Evolutionary conservation across 2,888 invertebrate genomes (phyloP).

Genomic region (Drosophila mercatorum): DNA sequence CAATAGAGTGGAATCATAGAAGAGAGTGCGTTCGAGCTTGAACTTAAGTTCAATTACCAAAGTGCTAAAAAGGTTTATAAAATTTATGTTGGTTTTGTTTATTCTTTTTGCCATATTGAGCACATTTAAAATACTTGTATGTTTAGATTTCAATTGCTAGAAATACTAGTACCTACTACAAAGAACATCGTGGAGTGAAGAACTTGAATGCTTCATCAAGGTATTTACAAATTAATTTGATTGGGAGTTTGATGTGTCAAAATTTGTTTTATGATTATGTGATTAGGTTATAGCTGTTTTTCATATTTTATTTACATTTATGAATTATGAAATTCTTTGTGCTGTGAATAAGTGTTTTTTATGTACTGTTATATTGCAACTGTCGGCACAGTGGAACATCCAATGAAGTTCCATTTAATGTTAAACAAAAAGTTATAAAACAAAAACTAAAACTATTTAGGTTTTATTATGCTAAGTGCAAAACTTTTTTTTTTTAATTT

Average conservation of each 20-base stretch:
- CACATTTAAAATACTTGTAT: slow-evolving; percentile 74
- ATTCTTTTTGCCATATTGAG: slow-evolving; percentile 59
- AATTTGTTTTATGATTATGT: slow-evolving; percentile 9
- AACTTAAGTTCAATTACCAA: slow-evolving; percentile 36
- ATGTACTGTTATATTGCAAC: slow-evolving; percentile 54
- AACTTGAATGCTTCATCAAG: slow-evolving; percentile 62
- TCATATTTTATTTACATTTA: slow-evolving; percentile 50
- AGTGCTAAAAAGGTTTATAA: slow-evolving; percentile 49
- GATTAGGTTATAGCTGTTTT: slow-evolving; percentile 12
- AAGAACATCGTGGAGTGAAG: slow-evolving; percentile 68
- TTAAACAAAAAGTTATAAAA: slow-evolving; percentile 1
- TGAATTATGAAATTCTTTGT: slow-evolving; percentile 48
- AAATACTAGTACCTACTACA: slow-evolving; percentile 64
- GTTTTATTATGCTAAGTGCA: slow-evolving; percentile 12
- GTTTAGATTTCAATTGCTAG: slow-evolving; percentile 63
- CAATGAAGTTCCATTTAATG: slow-evolving; percentile 22
- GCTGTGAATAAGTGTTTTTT: slow-evolving; percentile 39
- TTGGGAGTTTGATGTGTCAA: slow-evolving; percentile 18
- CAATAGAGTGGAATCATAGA: slow-evolving; percentile 36
- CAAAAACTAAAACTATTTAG: slow-evolving; percentile 35
- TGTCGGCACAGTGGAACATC: slow-evolving; percentile 52
- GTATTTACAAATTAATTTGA: slow-evolving; percentile 69
- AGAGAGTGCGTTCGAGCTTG: slow-evolving; percentile 31
- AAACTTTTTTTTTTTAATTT: background rate
- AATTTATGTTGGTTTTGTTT: slow-evolving; percentile 16